phyloP scores from a whole-genome alignment of 1,140 invertebrate species.

The Solenopsis invicta region DNA sequence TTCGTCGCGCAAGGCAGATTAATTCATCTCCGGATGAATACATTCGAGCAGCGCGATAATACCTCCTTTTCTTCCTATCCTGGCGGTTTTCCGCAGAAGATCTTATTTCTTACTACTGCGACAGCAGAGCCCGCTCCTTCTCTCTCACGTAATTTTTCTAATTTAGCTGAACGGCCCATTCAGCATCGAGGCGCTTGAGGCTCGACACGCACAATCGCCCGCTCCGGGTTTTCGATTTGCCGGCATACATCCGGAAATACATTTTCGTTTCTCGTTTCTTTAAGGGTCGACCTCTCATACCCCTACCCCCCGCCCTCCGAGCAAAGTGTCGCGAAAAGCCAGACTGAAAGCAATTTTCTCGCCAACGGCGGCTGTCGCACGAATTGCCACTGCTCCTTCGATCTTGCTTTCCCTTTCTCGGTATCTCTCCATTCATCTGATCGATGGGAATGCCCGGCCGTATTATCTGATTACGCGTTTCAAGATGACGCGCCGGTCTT shows the following conservation, averaged over 20 bases:
- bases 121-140: not conserved
- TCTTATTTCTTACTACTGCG: conserved; percentile 13
- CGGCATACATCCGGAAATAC: conserved; percentile 82
- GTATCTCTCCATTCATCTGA: conserved; percentile 54
- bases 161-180: conserved; percentile 49
- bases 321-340: conserved; percentile 69
- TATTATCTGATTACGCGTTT: conserved; percentile 54
- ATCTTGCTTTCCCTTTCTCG: conserved; percentile 69
- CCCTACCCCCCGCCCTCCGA: not conserved
- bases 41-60: conserved; percentile 14
- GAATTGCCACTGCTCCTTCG: conserved; percentile 67
- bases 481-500: not conserved
- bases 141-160: conserved; percentile 46
- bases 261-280: conserved; percentile 79
- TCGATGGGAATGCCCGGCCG: conserved; percentile 49
- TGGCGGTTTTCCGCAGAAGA: not conserved
- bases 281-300: conserved; percentile 61
- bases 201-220: conserved; percentile 73
- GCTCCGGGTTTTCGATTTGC: conserved; percentile 79
- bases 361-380: conserved; percentile 42
- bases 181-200: conserved; percentile 15
- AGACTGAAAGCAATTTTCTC: conserved; percentile 82
- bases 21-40: conserved; percentile 5
- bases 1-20: not conserved
- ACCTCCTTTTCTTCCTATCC: not conserved